Evolutionary conservation across 2,113 vertebrate species (phyloP).

Genomic region (Xiphias gladius): DNA sequence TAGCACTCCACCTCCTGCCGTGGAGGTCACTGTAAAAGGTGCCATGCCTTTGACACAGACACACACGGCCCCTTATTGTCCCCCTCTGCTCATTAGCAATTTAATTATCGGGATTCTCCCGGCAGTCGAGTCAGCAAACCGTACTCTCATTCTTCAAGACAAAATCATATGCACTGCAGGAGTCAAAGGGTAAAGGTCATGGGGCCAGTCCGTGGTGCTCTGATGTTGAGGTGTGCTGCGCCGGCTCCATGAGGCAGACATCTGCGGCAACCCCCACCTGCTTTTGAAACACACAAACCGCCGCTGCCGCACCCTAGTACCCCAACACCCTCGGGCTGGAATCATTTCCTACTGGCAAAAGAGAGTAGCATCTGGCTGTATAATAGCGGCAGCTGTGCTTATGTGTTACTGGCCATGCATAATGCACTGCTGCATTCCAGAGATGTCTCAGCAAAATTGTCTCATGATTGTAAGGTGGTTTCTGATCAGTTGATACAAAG

Average conservation of each 20-base stretch:
- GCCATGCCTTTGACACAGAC: slow-evolving; percentile 29
- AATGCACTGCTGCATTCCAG: slow-evolving; percentile 67
- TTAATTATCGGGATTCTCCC: slow-evolving; percentile 10
- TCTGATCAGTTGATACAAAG: slow-evolving; percentile 14
- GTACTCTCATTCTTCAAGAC: background rate
- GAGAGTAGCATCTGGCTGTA: slow-evolving; percentile 59
- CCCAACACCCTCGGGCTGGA: slow-evolving; percentile 62
- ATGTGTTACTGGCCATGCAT: slow-evolving; percentile 45
- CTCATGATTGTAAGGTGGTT: slow-evolving; percentile 32
- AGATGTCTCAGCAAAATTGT: slow-evolving; percentile 61
- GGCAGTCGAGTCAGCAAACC: slow-evolving; percentile 1
- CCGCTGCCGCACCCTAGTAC: slow-evolving; percentile 61
- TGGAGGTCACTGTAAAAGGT: slow-evolving; percentile 56
- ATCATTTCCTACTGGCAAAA: slow-evolving; percentile 62
- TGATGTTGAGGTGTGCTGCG: slow-evolving; percentile 63
- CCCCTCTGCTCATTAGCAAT: slow-evolving; percentile 53
- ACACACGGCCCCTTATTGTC: slow-evolving; percentile 33
- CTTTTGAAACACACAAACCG: slow-evolving; percentile 36
- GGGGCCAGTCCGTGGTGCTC: slow-evolving; percentile 33
- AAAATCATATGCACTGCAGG: slow-evolving; percentile 4
- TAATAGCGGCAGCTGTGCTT: slow-evolving; percentile 42
- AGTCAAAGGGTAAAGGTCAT: slow-evolving; percentile 59
- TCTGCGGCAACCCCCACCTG: slow-evolving; percentile 50
- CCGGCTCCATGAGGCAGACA: slow-evolving; percentile 41
- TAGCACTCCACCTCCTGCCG: slow-evolving; percentile 39